Percentiles rank a stretch among this genome's conserved stretches.
phyloP scores from a whole-genome alignment of 53 echinoderm and acorn worm species.

The Zoroaster sp. region DNA sequence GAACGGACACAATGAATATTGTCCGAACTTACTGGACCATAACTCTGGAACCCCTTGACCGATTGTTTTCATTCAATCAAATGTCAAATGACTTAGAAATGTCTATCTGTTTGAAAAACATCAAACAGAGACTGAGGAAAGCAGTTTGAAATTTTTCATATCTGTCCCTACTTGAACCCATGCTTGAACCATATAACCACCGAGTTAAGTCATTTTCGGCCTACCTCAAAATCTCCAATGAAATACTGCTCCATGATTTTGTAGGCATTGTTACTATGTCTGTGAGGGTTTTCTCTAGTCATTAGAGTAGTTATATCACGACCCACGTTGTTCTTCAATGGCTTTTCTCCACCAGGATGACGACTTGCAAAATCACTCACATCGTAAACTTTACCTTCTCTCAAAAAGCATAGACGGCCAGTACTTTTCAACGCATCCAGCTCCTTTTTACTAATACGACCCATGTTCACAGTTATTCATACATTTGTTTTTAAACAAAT shows the following conservation, averaged over 20 bases:
- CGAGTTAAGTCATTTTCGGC: no score
- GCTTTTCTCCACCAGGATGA: constrained; percentile 29
- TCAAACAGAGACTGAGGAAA: no score
- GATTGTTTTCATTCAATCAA: no score
- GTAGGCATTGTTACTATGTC: constrained; percentile 27
- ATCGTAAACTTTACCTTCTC: constrained; percentile 9
- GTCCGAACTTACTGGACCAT: no score
- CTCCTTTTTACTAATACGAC: background rate
- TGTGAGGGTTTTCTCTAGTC: constrained; percentile 8
- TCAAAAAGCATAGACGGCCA: constrained; percentile 12
- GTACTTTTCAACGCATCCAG: background rate
- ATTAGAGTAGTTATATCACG: constrained; percentile 19
- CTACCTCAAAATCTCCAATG: constrained; percentile 15
- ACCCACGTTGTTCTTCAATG: background rate
- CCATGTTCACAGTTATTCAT: background rate
- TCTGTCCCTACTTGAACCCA: no score
- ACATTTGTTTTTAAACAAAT: no score
- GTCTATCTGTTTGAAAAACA: no score
- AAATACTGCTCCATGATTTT: constrained; percentile 24
- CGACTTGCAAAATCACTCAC: constrained; percentile 16
- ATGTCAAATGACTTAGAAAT: no score
- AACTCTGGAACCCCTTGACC: no score
- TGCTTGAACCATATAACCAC: no score
- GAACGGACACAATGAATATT: no score
- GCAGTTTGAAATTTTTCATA: no score